These are phyloP conservation scores for Rhingia campestris DNA, from an alignment of 2,888 invertebrate genomes.

Conservation along the genomic window DNA sequence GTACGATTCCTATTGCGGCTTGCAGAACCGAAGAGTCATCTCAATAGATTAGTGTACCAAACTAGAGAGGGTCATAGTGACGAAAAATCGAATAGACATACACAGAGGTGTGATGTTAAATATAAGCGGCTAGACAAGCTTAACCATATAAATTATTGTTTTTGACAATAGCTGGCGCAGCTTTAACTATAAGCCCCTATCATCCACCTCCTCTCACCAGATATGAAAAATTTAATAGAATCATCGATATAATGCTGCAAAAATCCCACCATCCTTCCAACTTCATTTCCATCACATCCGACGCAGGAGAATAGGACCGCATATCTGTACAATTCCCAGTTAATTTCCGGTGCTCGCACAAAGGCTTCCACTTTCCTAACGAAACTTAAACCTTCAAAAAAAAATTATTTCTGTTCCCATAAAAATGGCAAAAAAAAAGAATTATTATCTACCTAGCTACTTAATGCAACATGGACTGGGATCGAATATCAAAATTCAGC, in stretches of 20 bases:
- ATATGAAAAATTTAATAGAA: neutral
- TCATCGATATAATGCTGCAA: neutral
- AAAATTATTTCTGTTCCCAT: conserved; percentile 5
- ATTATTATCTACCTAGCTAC: conserved; percentile 11
- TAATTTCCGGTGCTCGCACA: conserved; percentile 47
- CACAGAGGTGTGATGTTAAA: no score
- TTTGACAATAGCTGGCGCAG: no score
- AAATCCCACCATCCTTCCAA: neutral
- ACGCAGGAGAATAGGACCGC: neutral
- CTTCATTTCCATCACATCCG: conserved; percentile 38
- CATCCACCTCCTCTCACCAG: no score
- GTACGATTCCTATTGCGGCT: no score
- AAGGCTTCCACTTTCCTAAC: neutral
- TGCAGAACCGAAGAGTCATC: no score
- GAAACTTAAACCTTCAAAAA: neutral
- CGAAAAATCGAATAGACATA: no score
- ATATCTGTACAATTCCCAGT: conserved; percentile 14
- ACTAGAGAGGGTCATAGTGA: no score
- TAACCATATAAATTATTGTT: no score
- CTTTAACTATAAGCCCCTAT: no score
- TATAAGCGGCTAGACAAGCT: no score
- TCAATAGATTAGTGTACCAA: no score
- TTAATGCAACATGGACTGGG: conserved; percentile 22
- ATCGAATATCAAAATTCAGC: conserved; percentile 43
- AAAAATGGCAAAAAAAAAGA: conserved; percentile 7